Evolutionary conservation across 1,140 invertebrate species (phyloP).

Genomic region (Nebria ingens): DNA sequence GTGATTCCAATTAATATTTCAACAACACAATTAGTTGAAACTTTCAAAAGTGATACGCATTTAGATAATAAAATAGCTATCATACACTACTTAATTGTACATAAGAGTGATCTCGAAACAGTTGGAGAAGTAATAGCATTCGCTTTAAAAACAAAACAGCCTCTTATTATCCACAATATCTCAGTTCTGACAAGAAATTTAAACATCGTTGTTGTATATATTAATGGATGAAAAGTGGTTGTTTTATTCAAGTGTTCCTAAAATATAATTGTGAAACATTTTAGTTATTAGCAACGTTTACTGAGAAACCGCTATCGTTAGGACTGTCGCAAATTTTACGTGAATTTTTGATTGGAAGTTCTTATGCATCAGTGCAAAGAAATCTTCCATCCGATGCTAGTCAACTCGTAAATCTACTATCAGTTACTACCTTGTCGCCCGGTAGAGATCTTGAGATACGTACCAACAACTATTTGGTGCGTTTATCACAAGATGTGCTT

Average conservation of each 20-base stretch:
- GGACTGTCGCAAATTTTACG: constrained; percentile 53
- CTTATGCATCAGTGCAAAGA: constrained; percentile 58
- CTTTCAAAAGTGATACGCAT: constrained; percentile 52
- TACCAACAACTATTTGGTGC: constrained; percentile 32
- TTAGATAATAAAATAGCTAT: constrained; percentile 62
- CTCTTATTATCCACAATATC: not conserved
- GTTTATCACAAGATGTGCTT: constrained; percentile 47
- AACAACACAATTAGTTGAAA: constrained; percentile 50
- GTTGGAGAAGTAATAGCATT: constrained; percentile 49
- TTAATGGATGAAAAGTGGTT: no score
- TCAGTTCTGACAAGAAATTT: constrained; percentile 1
- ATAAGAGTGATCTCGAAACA: constrained; percentile 57
- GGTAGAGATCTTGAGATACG: constrained; percentile 40
- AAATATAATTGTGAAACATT: no score
- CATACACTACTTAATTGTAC: constrained; percentile 67
- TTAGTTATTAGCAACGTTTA: constrained; percentile 38
- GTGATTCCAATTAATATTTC: constrained; percentile 53
- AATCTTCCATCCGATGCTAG: constrained; percentile 58
- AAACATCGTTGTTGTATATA: no score
- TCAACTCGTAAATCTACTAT: constrained; percentile 53
- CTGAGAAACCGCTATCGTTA: constrained; percentile 39
- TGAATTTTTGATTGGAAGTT: constrained; percentile 64
- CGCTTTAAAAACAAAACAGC: no score
- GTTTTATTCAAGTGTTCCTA: no score
- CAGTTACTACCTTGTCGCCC: constrained; percentile 51